Base-by-base conservation (phyloP, 92 coral and sea anemone genomes). In the Epizoanthus rinbou region DNA sequence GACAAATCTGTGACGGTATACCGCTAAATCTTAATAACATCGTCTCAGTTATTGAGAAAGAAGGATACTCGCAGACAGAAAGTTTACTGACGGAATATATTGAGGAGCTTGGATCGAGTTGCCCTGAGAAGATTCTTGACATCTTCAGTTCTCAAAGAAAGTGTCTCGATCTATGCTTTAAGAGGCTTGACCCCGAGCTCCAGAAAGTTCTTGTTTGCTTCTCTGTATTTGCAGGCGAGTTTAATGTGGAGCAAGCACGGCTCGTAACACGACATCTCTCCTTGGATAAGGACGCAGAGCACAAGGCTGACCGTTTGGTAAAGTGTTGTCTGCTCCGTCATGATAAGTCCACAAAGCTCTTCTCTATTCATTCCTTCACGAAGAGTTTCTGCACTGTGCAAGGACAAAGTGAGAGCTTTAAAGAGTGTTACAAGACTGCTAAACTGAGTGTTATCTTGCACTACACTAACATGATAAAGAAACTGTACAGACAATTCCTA, bases 1-100 rank as follows among this genome's bases (percentile, higher is more conserved):
- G 81, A 16, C 78, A 54, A 24, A 80, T 84, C 37, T 90, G 93
- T 19, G 78, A 74, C 19, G 91, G 93, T 0, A 79, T 90, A 45
- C 93, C 93, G 0, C 63, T 87, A 8, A 35, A 57, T 22, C 72
- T 88, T 16, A 83, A 85, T n/a, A 70, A 69, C n/a, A 80, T 88
- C 28, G 85, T 75, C 8, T 80, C 82, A 8, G 86, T 63, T 4
- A 33, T 45, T 28, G 75, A 87, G 28, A 53, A 85, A 41, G 85
- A 25, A 56, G 28, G 60, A 25, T 73, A 9, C 43, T 16, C 37
- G 2, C 35, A 11, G 2, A 76, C 89, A 18, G 80, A 86, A 64
- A 52, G 57, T 23, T 62, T 28, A 52, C 66, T 86, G 24, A 54
- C 67, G 15, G 84, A 80, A 16, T 86, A 70, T 73, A 63, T 71